phyloP scores from a whole-genome alignment of 2,888 invertebrate genomes.

The Cheilosia vulpina region DNA sequence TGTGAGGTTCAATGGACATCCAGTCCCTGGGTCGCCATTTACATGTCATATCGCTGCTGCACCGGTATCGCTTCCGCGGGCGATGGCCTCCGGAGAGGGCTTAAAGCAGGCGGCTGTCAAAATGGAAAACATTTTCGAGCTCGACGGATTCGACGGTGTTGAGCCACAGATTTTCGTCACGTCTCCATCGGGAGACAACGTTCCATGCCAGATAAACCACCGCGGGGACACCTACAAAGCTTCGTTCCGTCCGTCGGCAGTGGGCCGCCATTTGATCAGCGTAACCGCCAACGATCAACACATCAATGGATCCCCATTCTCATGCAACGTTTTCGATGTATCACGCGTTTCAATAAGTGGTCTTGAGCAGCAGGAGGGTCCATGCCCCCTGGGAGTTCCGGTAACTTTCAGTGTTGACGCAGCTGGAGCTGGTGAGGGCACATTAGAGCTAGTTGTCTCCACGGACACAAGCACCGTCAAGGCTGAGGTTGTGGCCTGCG shows the following conservation, averaged over 20 bases:
- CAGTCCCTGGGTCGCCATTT: conserved; percentile 96
- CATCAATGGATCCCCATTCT: conserved; percentile 95
- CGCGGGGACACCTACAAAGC: conserved; percentile 89
- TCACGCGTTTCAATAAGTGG: conserved; percentile 90
- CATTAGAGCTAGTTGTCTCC: conserved; percentile 95
- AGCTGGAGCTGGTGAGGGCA: conserved; percentile 97
- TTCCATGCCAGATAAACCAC: conserved; percentile 89
- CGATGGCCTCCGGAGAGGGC: conserved; percentile 83
- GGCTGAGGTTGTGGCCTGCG: conserved; percentile 94
- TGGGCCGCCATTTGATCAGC: conserved; percentile 93
- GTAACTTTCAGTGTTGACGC: conserved; percentile 97
- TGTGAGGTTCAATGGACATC: conserved; percentile 91
- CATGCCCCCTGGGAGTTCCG: conserved; percentile 88
- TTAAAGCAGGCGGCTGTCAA: conserved; percentile 83
- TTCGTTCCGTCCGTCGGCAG: conserved; percentile 92
- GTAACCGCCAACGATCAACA: conserved; percentile 93
- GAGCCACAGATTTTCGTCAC: conserved; percentile 90
- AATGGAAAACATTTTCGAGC: conserved; percentile 85
- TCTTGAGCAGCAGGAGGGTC: conserved; percentile 85
- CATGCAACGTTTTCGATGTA: conserved; percentile 97
- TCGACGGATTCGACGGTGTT: conserved; percentile 85
- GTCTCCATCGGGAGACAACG: conserved; percentile 92
- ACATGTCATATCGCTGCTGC: conserved; percentile 90
- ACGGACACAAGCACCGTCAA: conserved; percentile 95
- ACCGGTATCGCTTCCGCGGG: conserved; percentile 86